Evolutionary conservation across 1,140 invertebrate species (phyloP).

Genomic region (Drosophila asahinai): DNA sequence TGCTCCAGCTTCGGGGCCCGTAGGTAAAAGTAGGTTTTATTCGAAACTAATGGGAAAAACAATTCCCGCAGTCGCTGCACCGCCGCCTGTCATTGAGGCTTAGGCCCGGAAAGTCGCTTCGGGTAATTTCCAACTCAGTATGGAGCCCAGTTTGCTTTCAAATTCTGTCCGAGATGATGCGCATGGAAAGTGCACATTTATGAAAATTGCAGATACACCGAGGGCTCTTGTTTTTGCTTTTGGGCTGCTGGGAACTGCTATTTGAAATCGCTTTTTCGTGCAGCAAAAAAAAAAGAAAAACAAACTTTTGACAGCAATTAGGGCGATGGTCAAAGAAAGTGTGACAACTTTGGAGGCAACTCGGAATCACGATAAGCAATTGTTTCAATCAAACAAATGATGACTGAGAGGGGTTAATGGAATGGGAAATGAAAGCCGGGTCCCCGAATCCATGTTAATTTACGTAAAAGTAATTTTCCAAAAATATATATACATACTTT

Average conservation of each 20-base stretch:
- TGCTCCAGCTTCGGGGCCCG: slow-evolving; percentile 48
- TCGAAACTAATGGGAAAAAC: slow-evolving; percentile 72
- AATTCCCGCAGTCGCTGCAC: slow-evolving; percentile 49
- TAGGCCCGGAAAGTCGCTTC: slow-evolving; percentile 35
- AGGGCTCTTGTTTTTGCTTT: slow-evolving; percentile 21
- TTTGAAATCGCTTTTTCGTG: slow-evolving; percentile 56
- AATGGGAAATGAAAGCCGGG: slow-evolving; percentile 17
- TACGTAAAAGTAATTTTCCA: not conserved
- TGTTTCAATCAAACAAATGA: slow-evolving; percentile 42
- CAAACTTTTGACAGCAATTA: slow-evolving; percentile 48
- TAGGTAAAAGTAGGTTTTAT: slow-evolving; percentile 77
- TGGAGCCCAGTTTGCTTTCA: slow-evolving; percentile 44
- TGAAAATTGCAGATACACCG: slow-evolving; percentile 63
- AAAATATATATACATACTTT: too few species aligned
- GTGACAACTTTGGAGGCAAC: slow-evolving; percentile 30
- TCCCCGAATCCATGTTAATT: slow-evolving; percentile 3
- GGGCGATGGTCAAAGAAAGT: slow-evolving; percentile 63
- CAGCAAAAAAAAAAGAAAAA: slow-evolving; percentile 5
- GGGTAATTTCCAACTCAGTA: slow-evolving; percentile 46
- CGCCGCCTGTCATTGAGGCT: slow-evolving; percentile 53
- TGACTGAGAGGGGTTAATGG: slow-evolving; percentile 1
- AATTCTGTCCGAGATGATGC: slow-evolving; percentile 64
- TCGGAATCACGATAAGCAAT: slow-evolving; percentile 44
- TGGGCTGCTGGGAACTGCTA: slow-evolving; percentile 33
- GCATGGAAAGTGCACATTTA: slow-evolving; percentile 71